These are phyloP conservation scores for Hydrochoerus hydrochaeris DNA, from an alignment of 2,113 vertebrate species.

Conservation along the genomic window DNA sequence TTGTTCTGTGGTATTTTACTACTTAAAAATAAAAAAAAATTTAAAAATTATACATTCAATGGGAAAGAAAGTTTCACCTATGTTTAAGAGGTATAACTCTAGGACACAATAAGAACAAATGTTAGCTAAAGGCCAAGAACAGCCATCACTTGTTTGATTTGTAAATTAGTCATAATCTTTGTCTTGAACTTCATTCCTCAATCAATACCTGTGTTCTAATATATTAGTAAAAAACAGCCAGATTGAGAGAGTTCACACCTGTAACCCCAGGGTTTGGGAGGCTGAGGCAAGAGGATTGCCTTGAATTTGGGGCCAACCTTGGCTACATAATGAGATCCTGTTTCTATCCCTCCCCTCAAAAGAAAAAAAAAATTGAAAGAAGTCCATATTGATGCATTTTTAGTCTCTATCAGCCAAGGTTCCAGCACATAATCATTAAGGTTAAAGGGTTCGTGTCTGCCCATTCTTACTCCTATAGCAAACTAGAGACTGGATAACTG, in stretches of 20 bases:
- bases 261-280: background rate
- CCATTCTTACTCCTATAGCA: background rate
- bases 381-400: background rate
- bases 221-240: background rate
- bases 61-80: background rate
- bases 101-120: slow-evolving; percentile 6
- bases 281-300: background rate
- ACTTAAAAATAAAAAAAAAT: too few species aligned
- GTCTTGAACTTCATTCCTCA: background rate
- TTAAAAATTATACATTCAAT: slow-evolving; percentile 5
- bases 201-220: background rate
- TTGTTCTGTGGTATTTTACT: too few species aligned
- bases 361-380: background rate
- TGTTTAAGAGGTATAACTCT: background rate
- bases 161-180: background rate
- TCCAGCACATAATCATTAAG: background rate
- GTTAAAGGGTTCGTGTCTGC: background rate
- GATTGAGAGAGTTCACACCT: background rate
- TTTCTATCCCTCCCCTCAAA: background rate
- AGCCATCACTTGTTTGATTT: background rate
- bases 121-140: background rate
- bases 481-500: background rate
- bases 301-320: background rate
- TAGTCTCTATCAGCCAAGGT: background rate
- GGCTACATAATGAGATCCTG: background rate